Evolutionary conservation across 1,140 invertebrate species (phyloP).

Genomic region (Zaprionus gabonicus): DNA sequence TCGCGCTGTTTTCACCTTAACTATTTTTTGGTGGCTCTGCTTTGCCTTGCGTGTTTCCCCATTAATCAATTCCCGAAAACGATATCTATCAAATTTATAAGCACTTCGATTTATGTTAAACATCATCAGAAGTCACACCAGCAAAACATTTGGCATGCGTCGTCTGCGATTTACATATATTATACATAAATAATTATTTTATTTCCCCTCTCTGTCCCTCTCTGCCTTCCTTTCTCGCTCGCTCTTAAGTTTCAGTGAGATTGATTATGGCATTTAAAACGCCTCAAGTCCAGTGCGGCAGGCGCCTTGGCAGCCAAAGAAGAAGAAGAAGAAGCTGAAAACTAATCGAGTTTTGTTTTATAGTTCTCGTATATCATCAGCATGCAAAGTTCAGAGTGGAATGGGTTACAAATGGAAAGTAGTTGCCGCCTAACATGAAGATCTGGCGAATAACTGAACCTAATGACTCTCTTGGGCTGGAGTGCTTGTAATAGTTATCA

Average conservation of each 20-base stretch:
- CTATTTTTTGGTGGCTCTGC: slow-evolving; percentile 45
- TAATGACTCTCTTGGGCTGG: background rate
- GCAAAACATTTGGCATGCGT: slow-evolving; percentile 72
- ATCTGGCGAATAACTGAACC: slow-evolving; percentile 4
- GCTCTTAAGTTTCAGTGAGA: slow-evolving; percentile 57
- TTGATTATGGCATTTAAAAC: slow-evolving; percentile 59
- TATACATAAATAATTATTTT: slow-evolving; percentile 33
- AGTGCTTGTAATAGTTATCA: slow-evolving; percentile 28
- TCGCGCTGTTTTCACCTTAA: slow-evolving; percentile 69
- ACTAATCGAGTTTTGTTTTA: slow-evolving; percentile 12
- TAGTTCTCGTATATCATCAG: slow-evolving; percentile 7
- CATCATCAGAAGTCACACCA: slow-evolving; percentile 77
- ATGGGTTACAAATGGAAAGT: slow-evolving; percentile 18
- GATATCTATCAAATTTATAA: slow-evolving; percentile 78
- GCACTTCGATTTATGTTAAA: slow-evolving; percentile 78
- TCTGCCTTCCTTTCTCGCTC: background rate
- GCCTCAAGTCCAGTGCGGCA: slow-evolving; percentile 42
- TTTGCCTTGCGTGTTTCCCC: slow-evolving; percentile 29
- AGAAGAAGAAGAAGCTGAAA: background rate
- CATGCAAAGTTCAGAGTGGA: slow-evolving; percentile 2
- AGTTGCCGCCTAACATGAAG: slow-evolving; percentile 4
- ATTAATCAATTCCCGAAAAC: slow-evolving; percentile 74
- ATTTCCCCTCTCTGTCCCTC: background rate
- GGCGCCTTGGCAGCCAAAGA: slow-evolving; percentile 21
- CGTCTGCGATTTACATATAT: slow-evolving; percentile 65